Conservation (phyloP, 1,140 invertebrate genomes). For the Sycobia sp. region DNA sequence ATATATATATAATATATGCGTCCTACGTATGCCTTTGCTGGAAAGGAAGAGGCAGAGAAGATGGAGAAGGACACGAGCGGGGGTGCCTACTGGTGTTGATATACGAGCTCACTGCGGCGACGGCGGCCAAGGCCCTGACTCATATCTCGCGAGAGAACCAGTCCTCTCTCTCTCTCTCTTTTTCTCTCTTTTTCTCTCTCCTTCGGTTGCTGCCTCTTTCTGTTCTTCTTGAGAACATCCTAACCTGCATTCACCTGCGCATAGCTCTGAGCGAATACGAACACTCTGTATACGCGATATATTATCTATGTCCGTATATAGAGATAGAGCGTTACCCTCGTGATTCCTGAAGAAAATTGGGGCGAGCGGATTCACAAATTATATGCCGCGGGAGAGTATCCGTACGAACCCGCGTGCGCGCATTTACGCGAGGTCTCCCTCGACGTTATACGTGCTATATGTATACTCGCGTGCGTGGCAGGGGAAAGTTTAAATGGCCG, state of each 20-base stretch:
- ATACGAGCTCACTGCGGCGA: conserved; percentile 52
- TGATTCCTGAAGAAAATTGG: too few relatives aligned
- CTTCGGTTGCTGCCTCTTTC: too few relatives aligned
- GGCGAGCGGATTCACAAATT: too few relatives aligned
- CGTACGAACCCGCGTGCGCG: conserved; percentile 12
- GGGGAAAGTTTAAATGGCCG: too few relatives aligned
- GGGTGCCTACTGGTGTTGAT: conserved; percentile 62
- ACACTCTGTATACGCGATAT: background rate
- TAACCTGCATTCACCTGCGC: background rate
- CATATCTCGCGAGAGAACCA: conserved; percentile 26
- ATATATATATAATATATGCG: too few relatives aligned
- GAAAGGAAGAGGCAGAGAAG: background rate
- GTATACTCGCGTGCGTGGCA: background rate
- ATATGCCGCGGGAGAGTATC: too few relatives aligned
- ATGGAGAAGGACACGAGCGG: conserved; percentile 38
- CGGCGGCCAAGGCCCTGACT: conserved; percentile 45
- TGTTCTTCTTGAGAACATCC: background rate
- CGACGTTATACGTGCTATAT: background rate
- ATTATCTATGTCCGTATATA: background rate
- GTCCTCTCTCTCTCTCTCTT: background rate
- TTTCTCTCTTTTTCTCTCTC: background rate
- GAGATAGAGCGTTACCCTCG: too few relatives aligned
- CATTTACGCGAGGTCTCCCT: background rate
- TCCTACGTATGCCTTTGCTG: too few relatives aligned
- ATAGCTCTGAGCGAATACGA: too few relatives aligned